Evolutionary conservation across 2,113 vertebrate species (phyloP), one percentile per base, ranked within the genome.

Genomic region (Himantopus leucocephalus): DNA sequence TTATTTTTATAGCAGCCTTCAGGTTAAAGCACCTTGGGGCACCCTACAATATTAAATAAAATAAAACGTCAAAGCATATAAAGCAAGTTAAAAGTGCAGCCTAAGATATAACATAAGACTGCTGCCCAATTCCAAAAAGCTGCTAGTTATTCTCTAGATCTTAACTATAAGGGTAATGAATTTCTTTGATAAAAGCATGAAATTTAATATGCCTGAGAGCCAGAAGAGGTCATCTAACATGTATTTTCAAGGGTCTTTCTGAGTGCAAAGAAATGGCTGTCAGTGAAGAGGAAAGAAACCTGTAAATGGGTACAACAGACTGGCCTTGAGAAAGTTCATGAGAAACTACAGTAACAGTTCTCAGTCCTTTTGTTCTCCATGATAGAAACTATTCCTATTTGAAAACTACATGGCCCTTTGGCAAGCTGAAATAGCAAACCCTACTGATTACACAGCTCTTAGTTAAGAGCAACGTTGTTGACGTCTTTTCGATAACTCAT

Each of bases 31-130:
- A 86, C 68, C 82, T 95, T 64, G 52, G 70, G 39, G 72, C 63
- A 94, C 45, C 45, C 35, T 75, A 50, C 37, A 56, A 78, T 89
- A 89, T 86, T 68, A 88, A 94, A 92, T 66, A 90, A 92, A 96
- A 94, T 79, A 81, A 95, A 94, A 81, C 1, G 45, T 91, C 80
- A 94, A 85, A 94, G 73, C 92, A 78, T 23, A 64, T 72, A 85
- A 84, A 72, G 37, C 24, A 47, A 76, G 71, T 41, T 88, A 56
- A 55, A 94, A 50, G 22, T 50, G 48, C 48, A 50, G 48, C 23
- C 48, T 50, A 23, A 91, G 71, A 50, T 5, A 56, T 10, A 92
- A 37, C 10, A 12, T 59, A 77, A 84, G 47, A 23, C 52, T 56
- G 34, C 60, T 92, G 64, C 27, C 72, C 84, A 75, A 84, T 87